Percentiles rank a stretch among this genome's conserved stretches.
Conservation (phyloP, 2,797 vertebrate species). For the Arnoldichthys spilopterus region DNA sequence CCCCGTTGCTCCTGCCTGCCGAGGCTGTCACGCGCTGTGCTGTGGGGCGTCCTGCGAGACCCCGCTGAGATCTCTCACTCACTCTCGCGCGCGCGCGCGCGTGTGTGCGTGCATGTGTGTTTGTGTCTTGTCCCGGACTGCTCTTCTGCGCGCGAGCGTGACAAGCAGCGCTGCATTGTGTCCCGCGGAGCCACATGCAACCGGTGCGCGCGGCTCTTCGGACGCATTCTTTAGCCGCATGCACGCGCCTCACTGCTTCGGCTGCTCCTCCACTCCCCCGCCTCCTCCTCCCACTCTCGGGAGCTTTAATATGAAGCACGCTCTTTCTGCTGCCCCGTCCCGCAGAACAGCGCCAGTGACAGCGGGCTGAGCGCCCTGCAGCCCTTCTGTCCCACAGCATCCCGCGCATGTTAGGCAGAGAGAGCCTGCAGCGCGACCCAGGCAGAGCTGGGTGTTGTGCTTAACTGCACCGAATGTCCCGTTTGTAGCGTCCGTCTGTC, state of each 20-base stretch:
- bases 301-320: neutral
- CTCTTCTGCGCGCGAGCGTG: conserved; percentile 17
- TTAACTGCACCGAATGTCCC: neutral
- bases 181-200: conserved; percentile 3
- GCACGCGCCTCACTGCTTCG: neutral
- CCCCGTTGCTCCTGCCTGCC: too few species aligned
- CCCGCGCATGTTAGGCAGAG: neutral
- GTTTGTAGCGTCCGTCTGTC: neutral
- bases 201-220: neutral
- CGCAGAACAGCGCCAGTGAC: neutral
- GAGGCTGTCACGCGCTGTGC: conserved; percentile 43
- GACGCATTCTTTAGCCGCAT: neutral
- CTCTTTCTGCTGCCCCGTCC: neutral
- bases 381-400: neutral
- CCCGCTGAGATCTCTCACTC: neutral
- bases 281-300: too few species aligned
- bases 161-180: conserved; percentile 10
- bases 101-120: neutral
- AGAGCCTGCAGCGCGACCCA: neutral
- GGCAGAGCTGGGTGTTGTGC: too few species aligned
- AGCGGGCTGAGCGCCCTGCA: neutral
- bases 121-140: conserved; percentile 5
- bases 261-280: neutral
- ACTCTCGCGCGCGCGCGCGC: neutral
- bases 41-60: neutral